Base-by-base conservation (phyloP, 2,888 invertebrate genomes). In the Euzetes globulus region DNA sequence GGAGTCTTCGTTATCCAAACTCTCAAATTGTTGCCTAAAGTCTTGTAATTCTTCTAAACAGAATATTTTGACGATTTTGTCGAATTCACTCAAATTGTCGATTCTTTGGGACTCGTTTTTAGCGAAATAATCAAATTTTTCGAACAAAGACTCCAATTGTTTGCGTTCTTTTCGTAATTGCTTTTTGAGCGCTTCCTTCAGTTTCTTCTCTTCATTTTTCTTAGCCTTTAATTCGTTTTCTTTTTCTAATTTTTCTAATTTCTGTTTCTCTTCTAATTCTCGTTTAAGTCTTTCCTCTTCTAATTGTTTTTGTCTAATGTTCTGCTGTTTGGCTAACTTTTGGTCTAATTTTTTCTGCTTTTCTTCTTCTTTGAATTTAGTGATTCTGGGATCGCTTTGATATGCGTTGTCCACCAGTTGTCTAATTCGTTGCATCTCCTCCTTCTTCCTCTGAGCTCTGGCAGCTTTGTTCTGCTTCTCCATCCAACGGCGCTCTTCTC, bases 381-480 rank as follows among this genome's bases (percentile, higher is more conserved):
- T 88, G 80, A 99, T 93, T 79, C 99, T 86, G 0, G 97, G 97
- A 85, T 99, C 99, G 82, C 91, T 88, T 78, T 90, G 88, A 83
- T 98, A 98, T 0, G 97, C 94, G 82, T 92, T 86, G 81, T 99
- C 98, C 63, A 99, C 95, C 73, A 99, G 85, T 65, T 88, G 87
- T 17, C 98, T 86, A 79, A 99, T 90, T 79, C 99, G 86, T 0
- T 90, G 87, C 90, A 93, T 94, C 86, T 99, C 99, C 82, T 98
- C 97, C 83, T 98, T 98, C 85, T 97, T 96, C 81, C 92, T 87
- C 81, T 96, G 91, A 47, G 92, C 90, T 68, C 99, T 86, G 9
- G 92, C 93, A 1, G 88, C 90, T 86, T 94, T 96, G 83, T 99
- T 99, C 83, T 95, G 92, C 84, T 96, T 98, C 82, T 99, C 99